Percentiles rank a stretch among this genome's conserved stretches.
Conservation (phyloP, 2,888 invertebrate species). For the Standfussiana lucernea region DNA sequence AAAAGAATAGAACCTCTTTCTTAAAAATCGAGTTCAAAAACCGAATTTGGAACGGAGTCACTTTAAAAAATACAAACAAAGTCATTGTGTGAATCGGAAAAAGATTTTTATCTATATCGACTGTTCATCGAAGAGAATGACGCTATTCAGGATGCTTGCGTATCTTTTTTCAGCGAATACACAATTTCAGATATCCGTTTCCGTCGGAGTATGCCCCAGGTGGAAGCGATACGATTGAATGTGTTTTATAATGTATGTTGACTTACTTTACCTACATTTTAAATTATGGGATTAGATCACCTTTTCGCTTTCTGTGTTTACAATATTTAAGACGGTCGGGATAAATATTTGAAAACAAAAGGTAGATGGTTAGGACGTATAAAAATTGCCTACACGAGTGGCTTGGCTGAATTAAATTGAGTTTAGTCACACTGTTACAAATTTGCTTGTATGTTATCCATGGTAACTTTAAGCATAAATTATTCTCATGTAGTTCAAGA, state of each 20-base stretch:
- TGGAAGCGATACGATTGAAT: conserved; percentile 18
- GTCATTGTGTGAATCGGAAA: conserved; percentile 47
- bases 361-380: background rate
- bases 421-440: background rate
- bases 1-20: background rate
- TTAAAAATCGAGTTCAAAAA: conserved; percentile 5
- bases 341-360: background rate
- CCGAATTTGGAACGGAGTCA: background rate
- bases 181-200: conserved; percentile 59
- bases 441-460: background rate
- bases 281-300: conserved; percentile 9
- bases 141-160: conserved; percentile 36
- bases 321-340: background rate
- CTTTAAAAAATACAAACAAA: conserved; percentile 34
- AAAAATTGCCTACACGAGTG: background rate
- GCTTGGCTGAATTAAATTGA: background rate
- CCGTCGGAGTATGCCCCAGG: conserved; percentile 35
- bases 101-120: conserved; percentile 53
- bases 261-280: conserved; percentile 23
- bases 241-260: conserved; percentile 31
- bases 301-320: background rate
- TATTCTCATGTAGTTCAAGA: background rate
- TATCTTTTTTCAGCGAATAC: conserved; percentile 46
- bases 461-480: background rate
- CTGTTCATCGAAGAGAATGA: conserved; percentile 49